phyloP scores from a whole-genome alignment of 2,888 invertebrate genomes.

The Bellardia bayeri region DNA sequence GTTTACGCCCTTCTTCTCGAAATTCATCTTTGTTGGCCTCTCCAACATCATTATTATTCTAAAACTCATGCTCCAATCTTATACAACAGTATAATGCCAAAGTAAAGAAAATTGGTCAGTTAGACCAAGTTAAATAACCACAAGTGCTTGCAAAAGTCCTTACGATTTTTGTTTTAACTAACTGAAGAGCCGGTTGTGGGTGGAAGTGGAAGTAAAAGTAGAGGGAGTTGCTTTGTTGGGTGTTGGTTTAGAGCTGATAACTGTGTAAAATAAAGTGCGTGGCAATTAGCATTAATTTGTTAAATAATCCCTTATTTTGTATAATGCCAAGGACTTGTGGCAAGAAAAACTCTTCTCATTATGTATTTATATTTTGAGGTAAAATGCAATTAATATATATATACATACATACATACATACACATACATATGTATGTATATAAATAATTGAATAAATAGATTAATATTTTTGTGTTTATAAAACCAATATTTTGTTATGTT shows the following conservation, averaged over 20 bases:
- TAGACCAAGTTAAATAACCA: conserved; percentile 50
- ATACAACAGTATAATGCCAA: conserved; percentile 20
- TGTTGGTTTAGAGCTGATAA: background rate
- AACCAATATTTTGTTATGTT: conserved; percentile 5
- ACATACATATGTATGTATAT: background rate
- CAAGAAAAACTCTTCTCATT: conserved; percentile 4
- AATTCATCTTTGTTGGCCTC: conserved; percentile 57
- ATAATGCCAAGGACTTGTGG: conserved; percentile 35
- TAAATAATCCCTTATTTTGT: conserved; percentile 30
- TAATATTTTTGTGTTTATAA: background rate
- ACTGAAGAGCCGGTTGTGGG: background rate
- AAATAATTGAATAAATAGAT: background rate
- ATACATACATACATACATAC: background rate
- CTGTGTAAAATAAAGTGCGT: conserved; percentile 41
- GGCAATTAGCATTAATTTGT: conserved; percentile 68
- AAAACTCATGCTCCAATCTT: conserved; percentile 1
- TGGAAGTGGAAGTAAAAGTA: background rate
- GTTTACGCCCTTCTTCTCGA: conserved; percentile 59
- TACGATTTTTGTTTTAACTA: conserved; percentile 57
- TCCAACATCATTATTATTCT: conserved; percentile 26
- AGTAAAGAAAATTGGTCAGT: conserved; percentile 68
- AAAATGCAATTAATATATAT: background rate
- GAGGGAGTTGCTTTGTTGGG: background rate
- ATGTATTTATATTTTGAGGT: conserved; percentile 18
- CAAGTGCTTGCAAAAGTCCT: conserved; percentile 58